Percentiles rank a stretch among this genome's conserved stretches.
phyloP scores from a whole-genome alignment of 1,140 invertebrate genomes.

The Schlechtendalia chinensis region DNA sequence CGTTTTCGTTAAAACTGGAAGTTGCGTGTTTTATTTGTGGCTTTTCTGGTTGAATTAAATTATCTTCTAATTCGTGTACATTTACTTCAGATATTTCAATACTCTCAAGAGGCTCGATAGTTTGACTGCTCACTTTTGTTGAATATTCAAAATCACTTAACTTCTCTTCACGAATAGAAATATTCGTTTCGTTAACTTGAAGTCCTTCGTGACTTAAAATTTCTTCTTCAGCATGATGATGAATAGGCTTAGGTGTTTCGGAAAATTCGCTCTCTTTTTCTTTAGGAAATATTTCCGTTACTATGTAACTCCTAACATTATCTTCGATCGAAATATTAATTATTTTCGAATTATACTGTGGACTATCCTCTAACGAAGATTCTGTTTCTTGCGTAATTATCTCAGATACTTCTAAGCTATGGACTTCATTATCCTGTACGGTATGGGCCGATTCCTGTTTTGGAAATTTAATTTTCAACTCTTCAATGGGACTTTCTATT shows the following conservation, averaged over 20 bases:
- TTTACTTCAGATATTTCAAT: slow-evolving; percentile 38
- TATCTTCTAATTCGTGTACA: slow-evolving; percentile 12
- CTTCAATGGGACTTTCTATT: slow-evolving; percentile 21
- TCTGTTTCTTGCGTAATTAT: slow-evolving; percentile 9
- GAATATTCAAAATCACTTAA: neutral
- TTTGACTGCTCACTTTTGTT: neutral
- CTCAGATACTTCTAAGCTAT: slow-evolving; percentile 34
- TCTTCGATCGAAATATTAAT: neutral
- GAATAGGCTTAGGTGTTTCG: neutral
- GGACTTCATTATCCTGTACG: slow-evolving; percentile 2
- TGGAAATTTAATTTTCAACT: slow-evolving; percentile 12
- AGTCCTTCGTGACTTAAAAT: slow-evolving; percentile 31
- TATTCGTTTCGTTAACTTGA: slow-evolving; percentile 14
- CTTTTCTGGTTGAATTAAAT: neutral
- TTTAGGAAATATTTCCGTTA: slow-evolving; percentile 20
- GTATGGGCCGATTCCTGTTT: neutral
- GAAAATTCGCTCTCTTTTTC: slow-evolving; percentile 21
- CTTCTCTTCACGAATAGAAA: neutral
- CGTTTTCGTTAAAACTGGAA: neutral
- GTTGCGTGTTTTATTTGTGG: neutral
- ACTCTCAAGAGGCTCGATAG: neutral
- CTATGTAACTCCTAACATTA: neutral
- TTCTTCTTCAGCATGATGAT: slow-evolving; percentile 14
- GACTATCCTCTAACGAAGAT: neutral
- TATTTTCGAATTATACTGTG: neutral